These are phyloP conservation scores for Stenchaetothrips biformis DNA, from an alignment of 2,888 invertebrate genomes.

Conservation along the genomic window DNA sequence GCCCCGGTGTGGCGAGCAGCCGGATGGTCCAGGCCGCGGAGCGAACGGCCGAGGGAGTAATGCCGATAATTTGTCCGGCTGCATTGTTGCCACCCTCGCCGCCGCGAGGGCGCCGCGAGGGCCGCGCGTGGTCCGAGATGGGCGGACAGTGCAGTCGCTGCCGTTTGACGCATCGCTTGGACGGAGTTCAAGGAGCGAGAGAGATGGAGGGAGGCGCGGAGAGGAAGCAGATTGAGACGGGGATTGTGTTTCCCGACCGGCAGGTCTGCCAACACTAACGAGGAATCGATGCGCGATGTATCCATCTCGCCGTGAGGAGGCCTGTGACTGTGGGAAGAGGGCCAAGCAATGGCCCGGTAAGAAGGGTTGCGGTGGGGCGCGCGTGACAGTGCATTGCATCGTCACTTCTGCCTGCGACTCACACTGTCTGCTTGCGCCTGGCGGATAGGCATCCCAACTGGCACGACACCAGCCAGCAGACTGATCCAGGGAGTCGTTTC, in stretches of 20 bases:
- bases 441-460: no score
- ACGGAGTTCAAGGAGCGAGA: background rate
- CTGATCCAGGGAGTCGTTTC: no score
- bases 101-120: background rate
- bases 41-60: background rate
- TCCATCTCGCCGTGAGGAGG: background rate
- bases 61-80: conserved; percentile 9
- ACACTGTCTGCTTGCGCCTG: no score
- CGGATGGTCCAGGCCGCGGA: background rate
- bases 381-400: no score
- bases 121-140: background rate
- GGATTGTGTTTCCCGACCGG: background rate
- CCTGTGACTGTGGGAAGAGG: no score
- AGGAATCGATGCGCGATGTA: background rate
- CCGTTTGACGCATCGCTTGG: no score
- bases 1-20: background rate
- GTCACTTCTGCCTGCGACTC: no score
- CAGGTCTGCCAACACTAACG: background rate
- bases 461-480: no score
- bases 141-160: no score
- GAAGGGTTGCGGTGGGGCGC: no score
- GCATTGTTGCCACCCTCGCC: conserved; percentile 4
- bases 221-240: conserved; percentile 12
- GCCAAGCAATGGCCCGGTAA: no score
- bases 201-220: background rate